phyloP scores from a whole-genome alignment of 2,888 invertebrate genomes.

The Thymelicus acteon region DNA sequence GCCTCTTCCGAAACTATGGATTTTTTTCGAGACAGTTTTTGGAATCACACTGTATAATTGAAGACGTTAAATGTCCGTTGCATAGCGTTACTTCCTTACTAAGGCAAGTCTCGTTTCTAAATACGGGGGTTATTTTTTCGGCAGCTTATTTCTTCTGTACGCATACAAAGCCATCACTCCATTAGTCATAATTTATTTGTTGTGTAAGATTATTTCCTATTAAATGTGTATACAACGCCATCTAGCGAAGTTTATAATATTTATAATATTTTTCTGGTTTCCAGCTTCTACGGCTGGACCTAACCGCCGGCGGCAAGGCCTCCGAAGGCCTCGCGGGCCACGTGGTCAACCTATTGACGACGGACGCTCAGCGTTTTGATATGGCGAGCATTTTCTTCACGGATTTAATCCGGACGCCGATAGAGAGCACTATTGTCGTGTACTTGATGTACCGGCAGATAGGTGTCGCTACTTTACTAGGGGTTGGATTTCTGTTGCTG shows the following conservation, averaged over 20 bases:
- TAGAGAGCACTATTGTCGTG: conserved; percentile 91
- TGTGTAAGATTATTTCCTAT: too few species aligned
- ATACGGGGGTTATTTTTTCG: too few species aligned
- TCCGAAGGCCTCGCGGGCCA: conserved; percentile 87
- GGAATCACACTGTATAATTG: too few species aligned
- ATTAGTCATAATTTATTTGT: too few species aligned
- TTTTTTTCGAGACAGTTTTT: too few species aligned
- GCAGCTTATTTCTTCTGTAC: too few species aligned
- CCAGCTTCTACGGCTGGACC: conserved; percentile 89
- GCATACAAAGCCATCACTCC: too few species aligned
- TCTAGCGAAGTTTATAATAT: background rate
- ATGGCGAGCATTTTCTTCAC: conserved; percentile 91
- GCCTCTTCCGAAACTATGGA: too few species aligned
- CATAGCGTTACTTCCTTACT: too few species aligned
- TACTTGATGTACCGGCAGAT: conserved; percentile 88
- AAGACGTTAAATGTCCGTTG: too few species aligned
- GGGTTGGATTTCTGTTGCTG: conserved; percentile 84
- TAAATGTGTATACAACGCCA: background rate
- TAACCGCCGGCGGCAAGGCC: conserved; percentile 84
- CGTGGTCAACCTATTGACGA: conserved; percentile 92
- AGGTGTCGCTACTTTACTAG: conserved; percentile 83
- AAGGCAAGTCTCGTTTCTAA: too few species aligned
- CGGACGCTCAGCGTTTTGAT: conserved; percentile 95
- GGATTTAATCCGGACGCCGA: conserved; percentile 92
- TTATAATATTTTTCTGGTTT: conserved; percentile 37